Base-by-base conservation (phyloP, 2,888 invertebrate species). In the Drosophila incognita region DNA sequence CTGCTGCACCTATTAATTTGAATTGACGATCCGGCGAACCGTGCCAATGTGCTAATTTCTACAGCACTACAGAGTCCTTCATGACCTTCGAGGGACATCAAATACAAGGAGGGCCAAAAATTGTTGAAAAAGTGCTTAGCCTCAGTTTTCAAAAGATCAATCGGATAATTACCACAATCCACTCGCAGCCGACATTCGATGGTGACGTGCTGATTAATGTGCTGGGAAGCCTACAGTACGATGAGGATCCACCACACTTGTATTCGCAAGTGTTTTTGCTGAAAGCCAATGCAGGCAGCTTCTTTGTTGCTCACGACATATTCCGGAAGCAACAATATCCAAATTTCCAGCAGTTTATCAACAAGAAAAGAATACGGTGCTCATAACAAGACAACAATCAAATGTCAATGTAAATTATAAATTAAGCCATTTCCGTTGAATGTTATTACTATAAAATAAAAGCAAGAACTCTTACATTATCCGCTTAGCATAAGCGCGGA, bases 21-120 rank as follows among this genome's bases (percentile, higher is more conserved):
- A 2, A 18, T 2, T 36, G 1, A 27, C 2, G 27, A 93, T 98
- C 96, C 97, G 89, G 94, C 94, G 83, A 96, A 97, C 92, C 95
- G 98, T 92, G 95, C 96, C 90, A 97, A 95, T 93, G 95, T 99
- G 96, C 95, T 84, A 97, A 96, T 93, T 96, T 99, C 95, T 99
- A 99, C 94, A 98, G 98, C 94, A 98, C 96, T 64, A 97, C 97
- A 92, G 96, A 96, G 81, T 98, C 98, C 10, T 97, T 98, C 93
- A 98, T 99, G 98, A 97, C 98, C 49, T 99, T 99, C 94, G 99
- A 99, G 94, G 99, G 98, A 70, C 95, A 96, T 76, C 98, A 98
- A 94, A 94, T 98, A 88, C 98, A 98, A 94, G 99, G 99, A 92
- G 96, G 97, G 83, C 95, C 96, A 80, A 98, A 98, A 94, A 99